Conservation (phyloP, 92 coral and sea anemone genomes). For the Bergia sp. region DNA sequence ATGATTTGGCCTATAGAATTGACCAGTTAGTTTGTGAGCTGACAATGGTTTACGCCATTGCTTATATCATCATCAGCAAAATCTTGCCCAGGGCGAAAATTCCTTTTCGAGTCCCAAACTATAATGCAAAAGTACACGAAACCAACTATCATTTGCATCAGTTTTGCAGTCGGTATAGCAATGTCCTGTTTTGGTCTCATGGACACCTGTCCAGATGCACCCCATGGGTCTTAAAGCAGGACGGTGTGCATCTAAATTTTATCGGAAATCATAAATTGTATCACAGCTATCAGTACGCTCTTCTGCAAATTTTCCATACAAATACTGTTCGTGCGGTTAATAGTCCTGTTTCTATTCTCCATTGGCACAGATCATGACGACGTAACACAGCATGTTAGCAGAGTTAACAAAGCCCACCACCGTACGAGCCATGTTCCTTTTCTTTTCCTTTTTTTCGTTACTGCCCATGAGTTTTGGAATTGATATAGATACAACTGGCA, state of each 20-base stretch:
- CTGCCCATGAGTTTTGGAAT: background rate
- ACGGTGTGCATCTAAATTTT: background rate
- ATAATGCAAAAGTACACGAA: background rate
- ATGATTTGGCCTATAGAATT: background rate
- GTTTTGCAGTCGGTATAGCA: background rate
- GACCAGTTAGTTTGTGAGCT: background rate
- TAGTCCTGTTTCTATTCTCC: background rate
- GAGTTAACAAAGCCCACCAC: constrained; percentile 4
- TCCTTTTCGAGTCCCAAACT: background rate
- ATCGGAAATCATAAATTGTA: background rate
- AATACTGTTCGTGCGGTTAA: background rate
- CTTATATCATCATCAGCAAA: background rate
- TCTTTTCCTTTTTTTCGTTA: background rate
- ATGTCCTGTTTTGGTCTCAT: constrained; percentile 35
- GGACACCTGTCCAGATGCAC: background rate
- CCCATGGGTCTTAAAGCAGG: constrained; percentile 7
- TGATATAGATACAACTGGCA: constrained; percentile 4
- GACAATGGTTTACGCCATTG: no score
- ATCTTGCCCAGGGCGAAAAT: background rate
- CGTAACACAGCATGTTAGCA: constrained; percentile 11
- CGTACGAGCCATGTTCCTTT: background rate
- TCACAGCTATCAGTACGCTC: background rate
- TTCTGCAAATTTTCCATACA: background rate
- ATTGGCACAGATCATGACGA: constrained; percentile 1
- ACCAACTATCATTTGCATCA: background rate